A percentile compares a stretch with the other conserved stretches of the same genome.
Evolutionary conservation across 1,140 invertebrate species (phyloP).

Genomic region (Pectinophora gossypiella): DNA sequence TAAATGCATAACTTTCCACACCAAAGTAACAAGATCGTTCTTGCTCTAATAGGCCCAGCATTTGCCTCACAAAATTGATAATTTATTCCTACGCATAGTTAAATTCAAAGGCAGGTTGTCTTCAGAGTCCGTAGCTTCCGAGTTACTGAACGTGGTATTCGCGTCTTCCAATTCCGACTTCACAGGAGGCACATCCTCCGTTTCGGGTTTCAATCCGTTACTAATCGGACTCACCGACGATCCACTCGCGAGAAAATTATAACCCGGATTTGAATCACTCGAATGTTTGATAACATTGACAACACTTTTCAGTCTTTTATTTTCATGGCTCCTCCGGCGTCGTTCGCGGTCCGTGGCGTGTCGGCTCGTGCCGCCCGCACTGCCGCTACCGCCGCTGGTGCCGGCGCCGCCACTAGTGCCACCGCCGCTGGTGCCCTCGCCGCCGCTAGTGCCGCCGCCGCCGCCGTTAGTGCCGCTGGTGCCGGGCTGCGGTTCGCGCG

Average conservation of each 20-base stretch:
- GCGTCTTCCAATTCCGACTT: neutral
- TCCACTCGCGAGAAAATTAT: too few species aligned
- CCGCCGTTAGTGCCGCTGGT: constrained; percentile 26
- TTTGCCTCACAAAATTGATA: neutral
- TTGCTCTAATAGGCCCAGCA: too few species aligned
- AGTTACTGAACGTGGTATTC: neutral
- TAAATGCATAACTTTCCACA: too few species aligned
- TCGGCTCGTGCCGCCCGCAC: too few species aligned
- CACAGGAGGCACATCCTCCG: neutral
- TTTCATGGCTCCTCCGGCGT: constrained; percentile 29
- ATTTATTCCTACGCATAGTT: constrained; percentile 27
- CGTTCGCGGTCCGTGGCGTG: too few species aligned
- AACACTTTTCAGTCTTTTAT: constrained; percentile 60
- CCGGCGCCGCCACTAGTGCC: too few species aligned
- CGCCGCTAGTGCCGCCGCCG: constrained; percentile 18
- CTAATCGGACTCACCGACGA: neutral
- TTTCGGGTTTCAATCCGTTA: neutral
- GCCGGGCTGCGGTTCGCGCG: constrained; percentile 20
- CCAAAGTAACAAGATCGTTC: too few species aligned
- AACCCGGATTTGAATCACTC: constrained; percentile 23
- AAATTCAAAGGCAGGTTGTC: constrained; percentile 50
- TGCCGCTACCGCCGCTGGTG: constrained; percentile 26
- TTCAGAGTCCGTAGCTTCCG: constrained; percentile 33
- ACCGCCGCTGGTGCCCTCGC: too few species aligned
- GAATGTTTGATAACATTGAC: constrained; percentile 43